Percentiles rank a stretch among this genome's conserved stretches.
Evolutionary conservation across 2,888 invertebrate genomes (phyloP).

Genomic region (Rotaria socialis): DNA sequence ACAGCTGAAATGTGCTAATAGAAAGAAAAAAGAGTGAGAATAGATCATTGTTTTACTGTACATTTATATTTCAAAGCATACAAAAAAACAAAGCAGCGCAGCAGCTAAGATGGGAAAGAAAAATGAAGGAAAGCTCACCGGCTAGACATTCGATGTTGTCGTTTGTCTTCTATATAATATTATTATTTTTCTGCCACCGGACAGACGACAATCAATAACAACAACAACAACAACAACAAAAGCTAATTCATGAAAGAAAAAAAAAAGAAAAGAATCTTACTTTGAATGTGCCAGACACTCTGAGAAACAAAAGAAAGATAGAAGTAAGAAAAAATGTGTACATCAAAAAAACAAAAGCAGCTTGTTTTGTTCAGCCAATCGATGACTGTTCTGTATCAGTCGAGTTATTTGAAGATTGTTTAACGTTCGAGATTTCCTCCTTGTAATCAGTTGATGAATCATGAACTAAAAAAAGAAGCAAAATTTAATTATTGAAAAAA

Average conservation of each 20-base stretch:
- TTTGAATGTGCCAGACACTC: conserved; percentile 14
- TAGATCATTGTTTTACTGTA: not conserved
- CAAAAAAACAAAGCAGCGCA: not conserved
- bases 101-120: not conserved
- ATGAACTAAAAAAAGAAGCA: not conserved
- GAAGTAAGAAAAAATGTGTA: not conserved
- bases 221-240: not conserved
- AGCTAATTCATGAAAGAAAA: not conserved
- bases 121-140: not conserved
- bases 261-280: not conserved
- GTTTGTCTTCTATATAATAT: not conserved
- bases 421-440: not conserved
- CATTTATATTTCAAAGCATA: not conserved
- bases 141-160: not conserved
- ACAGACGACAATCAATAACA: not conserved
- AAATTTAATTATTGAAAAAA: not conserved
- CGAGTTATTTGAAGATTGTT: not conserved
- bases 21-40: not conserved
- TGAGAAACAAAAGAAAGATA: not conserved
- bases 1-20: not conserved
- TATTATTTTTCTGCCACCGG: not conserved
- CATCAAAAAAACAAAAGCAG: not conserved
- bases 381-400: not conserved
- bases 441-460: not conserved
- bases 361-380: not conserved